A percentile compares a stretch with the other conserved stretches of the same genome.
Evolutionary conservation across 2,888 invertebrate genomes (phyloP).

Genomic region (Drosophila neutralis): DNA sequence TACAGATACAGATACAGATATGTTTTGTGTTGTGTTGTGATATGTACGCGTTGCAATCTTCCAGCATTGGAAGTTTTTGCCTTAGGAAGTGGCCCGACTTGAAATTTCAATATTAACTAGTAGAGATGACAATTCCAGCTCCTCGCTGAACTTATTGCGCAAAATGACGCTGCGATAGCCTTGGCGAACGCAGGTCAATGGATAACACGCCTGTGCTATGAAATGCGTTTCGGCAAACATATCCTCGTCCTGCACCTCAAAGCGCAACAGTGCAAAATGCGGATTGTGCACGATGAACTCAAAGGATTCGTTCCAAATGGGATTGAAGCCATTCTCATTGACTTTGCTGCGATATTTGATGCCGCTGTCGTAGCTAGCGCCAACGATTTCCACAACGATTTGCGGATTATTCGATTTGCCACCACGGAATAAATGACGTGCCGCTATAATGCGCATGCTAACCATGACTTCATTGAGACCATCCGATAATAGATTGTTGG

Average conservation of each 20-base stretch:
- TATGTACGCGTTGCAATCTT: constrained; percentile 5
- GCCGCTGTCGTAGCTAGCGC: constrained; percentile 94
- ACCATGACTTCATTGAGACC: constrained; percentile 88
- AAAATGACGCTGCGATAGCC: constrained; percentile 97
- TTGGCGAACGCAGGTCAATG: constrained; percentile 90
- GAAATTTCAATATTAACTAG: constrained; percentile 91
- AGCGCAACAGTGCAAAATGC: constrained; percentile 92
- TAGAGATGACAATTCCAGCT: constrained; percentile 95
- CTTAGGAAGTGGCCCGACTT: constrained; percentile 28
- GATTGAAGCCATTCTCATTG: constrained; percentile 97
- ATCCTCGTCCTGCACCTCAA: constrained; percentile 97
- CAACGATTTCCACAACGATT: constrained; percentile 95
- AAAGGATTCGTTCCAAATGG: constrained; percentile 95
- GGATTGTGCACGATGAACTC: constrained; percentile 93
- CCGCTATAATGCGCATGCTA: constrained; percentile 92
- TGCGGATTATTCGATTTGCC: constrained; percentile 94
- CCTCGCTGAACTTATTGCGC: constrained; percentile 95
- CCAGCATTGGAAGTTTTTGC: neutral
- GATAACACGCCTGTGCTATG: constrained; percentile 97
- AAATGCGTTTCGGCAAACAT: constrained; percentile 99
- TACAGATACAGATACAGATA: no score
- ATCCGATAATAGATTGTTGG: constrained; percentile 88
- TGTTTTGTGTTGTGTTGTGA: neutral
- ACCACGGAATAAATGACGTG: constrained; percentile 93
- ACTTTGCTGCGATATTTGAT: constrained; percentile 93